These are phyloP conservation scores for Parochlus steinenii DNA, from an alignment of 2,888 invertebrate species.

Conservation along the genomic window DNA sequence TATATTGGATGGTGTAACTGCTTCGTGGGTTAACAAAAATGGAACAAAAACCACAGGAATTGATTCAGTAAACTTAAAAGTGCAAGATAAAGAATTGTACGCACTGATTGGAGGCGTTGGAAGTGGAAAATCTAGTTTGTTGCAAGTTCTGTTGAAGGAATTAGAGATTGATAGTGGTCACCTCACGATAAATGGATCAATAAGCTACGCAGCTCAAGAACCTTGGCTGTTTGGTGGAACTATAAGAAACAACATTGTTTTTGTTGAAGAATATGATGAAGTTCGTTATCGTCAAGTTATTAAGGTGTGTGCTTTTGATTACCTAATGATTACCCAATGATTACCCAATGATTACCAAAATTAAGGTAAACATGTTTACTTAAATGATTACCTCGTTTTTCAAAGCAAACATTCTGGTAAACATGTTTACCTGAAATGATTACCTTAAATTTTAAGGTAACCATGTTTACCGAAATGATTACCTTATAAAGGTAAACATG, in stretches of 20 bases:
- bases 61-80: conserved; percentile 23
- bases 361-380: no score
- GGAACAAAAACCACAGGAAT: conserved; percentile 12
- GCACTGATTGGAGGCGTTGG: conserved; percentile 57
- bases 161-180: conserved; percentile 42
- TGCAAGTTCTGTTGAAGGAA: conserved; percentile 58
- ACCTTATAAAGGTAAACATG: no score
- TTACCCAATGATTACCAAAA: no score
- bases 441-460: no score
- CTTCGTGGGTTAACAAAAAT: conserved; percentile 19
- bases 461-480: no score
- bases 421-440: no score
- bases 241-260: conserved; percentile 82
- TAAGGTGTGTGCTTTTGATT: conserved; percentile 42
- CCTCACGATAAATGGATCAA: conserved; percentile 39
- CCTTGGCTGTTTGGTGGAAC: conserved; percentile 69
- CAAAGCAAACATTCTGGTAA: no score
- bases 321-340: no score
- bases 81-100: conserved; percentile 21
- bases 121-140: conserved; percentile 53
- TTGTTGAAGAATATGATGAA: conserved; percentile 39
- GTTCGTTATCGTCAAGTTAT: conserved; percentile 29
- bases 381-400: no score
- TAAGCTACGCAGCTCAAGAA: conserved; percentile 66
- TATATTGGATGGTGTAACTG: conserved; percentile 20